A percentile compares a stretch with the other conserved stretches of the same genome.
Conservation (phyloP, 2,888 invertebrate genomes). For the Auanema freiburgensis region DNA sequence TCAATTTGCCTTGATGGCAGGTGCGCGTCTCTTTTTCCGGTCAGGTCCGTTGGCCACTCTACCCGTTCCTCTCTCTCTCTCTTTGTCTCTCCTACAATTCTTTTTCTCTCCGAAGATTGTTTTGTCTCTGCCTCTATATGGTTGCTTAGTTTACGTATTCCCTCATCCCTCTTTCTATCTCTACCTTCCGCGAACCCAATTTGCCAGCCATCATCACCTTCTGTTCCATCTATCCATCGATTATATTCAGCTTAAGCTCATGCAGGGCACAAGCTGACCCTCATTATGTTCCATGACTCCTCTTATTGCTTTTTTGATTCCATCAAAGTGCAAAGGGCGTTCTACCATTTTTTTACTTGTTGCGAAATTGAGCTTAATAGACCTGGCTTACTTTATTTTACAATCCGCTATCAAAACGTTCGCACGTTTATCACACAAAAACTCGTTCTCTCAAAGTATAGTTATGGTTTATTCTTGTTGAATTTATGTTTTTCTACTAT, state of each 20-base stretch:
- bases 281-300: not conserved
- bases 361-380: not conserved
- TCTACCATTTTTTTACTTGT: too few species aligned
- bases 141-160: not conserved
- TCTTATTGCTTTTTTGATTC: not conserved
- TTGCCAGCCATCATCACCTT: not conserved
- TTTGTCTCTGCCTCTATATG: not conserved
- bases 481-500: slow-evolving; percentile 1
- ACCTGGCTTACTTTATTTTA: not conserved
- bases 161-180: slow-evolving; percentile 9
- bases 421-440: slow-evolving; percentile 5
- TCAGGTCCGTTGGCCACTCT: not conserved
- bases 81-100: not conserved
- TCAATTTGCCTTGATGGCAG: too few species aligned
- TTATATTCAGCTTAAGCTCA: not conserved
- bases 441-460: not conserved
- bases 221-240: not conserved
- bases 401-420: not conserved
- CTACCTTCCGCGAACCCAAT: slow-evolving; percentile 1
- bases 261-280: slow-evolving; percentile 3
- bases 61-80: slow-evolving; percentile 6
- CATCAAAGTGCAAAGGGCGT: too few species aligned
- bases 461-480: not conserved
- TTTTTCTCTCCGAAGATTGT: slow-evolving; percentile 1
- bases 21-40: slow-evolving; percentile 3